A percentile compares a stretch with the other conserved stretches of the same genome.
phyloP scores from a whole-genome alignment of 2,888 invertebrate genomes.

The Aphelenchoides bicaudatus region DNA sequence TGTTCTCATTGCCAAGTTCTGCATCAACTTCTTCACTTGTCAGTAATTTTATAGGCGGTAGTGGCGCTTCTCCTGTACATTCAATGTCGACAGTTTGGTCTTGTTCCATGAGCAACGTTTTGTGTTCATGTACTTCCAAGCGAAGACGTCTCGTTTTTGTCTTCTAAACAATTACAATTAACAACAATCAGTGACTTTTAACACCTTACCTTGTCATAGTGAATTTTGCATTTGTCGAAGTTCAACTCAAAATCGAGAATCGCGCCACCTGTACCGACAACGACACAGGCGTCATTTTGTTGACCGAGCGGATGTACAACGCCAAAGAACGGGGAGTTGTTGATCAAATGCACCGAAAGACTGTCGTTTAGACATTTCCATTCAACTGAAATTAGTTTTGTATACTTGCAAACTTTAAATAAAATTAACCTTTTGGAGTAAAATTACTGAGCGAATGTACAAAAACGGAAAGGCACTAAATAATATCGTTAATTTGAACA shows the following conservation, averaged over 20 bases:
- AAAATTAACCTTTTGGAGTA: neutral
- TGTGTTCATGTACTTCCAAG: conserved; percentile 31
- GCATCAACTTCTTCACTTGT: conserved; percentile 22
- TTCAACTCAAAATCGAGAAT: conserved; percentile 14
- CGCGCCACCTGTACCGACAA: conserved; percentile 21
- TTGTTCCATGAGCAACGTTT: conserved; percentile 27
- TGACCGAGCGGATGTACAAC: conserved; percentile 10
- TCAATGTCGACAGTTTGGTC: conserved; percentile 20
- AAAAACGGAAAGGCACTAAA: neutral
- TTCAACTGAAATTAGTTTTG: neutral
- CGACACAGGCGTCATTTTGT: conserved; percentile 12
- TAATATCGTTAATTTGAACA: no score
- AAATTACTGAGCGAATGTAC: neutral
- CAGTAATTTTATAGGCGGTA: no score
- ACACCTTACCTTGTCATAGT: conserved; percentile 18
- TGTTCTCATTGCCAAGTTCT: neutral
- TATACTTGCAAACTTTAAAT: no score
- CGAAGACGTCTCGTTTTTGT: conserved; percentile 15
- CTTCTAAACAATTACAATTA: conserved; percentile 11
- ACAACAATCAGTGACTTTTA: neutral
- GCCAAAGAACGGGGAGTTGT: conserved; percentile 17
- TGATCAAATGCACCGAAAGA: conserved; percentile 3
- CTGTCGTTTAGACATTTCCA: conserved; percentile 6
- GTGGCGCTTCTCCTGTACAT: conserved; percentile 3
- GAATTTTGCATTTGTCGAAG: conserved; percentile 18